A percentile compares a stretch with the other conserved stretches of the same genome.
phyloP scores from a whole-genome alignment of 2,888 invertebrate species.

The Chromoteleia sp. region DNA sequence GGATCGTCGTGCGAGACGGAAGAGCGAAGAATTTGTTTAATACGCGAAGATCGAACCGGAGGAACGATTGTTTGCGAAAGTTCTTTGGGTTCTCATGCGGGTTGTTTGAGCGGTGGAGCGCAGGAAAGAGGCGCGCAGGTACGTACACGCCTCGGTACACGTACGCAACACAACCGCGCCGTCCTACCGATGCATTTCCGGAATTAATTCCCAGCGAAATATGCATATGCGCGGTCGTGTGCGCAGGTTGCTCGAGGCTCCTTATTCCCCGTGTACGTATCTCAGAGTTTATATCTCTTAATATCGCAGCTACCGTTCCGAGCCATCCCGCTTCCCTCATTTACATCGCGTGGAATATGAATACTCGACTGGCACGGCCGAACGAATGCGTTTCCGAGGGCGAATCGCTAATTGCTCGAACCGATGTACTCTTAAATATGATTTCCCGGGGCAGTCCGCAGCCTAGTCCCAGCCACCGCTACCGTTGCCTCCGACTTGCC shows the following conservation, averaged over 20 bases:
- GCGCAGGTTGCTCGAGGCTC: slow-evolving; percentile 68
- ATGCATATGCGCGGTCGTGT: slow-evolving; percentile 70
- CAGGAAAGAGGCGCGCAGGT: slow-evolving; percentile 44
- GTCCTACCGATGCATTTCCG: slow-evolving; percentile 66
- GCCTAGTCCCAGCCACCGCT: slow-evolving; percentile 48
- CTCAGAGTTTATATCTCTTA: slow-evolving; percentile 70
- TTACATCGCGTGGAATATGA: slow-evolving; percentile 69
- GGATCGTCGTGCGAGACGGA: too few relatives aligned
- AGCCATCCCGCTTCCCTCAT: slow-evolving; percentile 65
- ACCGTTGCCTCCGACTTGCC: slow-evolving; percentile 16
- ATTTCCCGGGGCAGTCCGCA: slow-evolving; percentile 74
- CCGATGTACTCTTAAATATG: slow-evolving; percentile 75
- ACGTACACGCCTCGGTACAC: slow-evolving; percentile 38
- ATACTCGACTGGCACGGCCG: slow-evolving; percentile 53
- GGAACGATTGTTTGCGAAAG: slow-evolving; percentile 45
- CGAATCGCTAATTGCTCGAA: slow-evolving; percentile 76
- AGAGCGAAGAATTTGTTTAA: neutral
- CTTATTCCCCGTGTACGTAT: slow-evolving; percentile 64
- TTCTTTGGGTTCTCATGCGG: slow-evolving; percentile 60
- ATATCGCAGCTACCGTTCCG: slow-evolving; percentile 68
- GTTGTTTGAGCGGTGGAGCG: slow-evolving; percentile 47
- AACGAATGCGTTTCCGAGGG: slow-evolving; percentile 68
- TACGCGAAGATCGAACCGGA: slow-evolving; percentile 9
- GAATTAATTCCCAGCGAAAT: slow-evolving; percentile 71
- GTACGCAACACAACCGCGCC: slow-evolving; percentile 28